Base-by-base conservation (phyloP, 2,888 invertebrate genomes). In the Isotomurus palustris region DNA sequence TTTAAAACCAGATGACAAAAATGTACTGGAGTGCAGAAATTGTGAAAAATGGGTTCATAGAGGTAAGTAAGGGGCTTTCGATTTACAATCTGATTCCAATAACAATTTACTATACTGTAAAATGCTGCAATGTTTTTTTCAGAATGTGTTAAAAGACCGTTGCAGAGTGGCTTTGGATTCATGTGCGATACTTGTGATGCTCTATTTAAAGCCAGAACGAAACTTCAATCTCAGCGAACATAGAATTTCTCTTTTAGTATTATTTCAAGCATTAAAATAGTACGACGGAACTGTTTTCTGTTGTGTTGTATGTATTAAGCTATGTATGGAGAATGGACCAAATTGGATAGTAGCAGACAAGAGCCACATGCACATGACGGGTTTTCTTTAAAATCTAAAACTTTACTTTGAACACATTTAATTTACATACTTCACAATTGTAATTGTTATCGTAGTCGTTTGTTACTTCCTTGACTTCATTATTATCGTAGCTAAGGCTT, bases 41-140 rank as follows among this genome's bases (percentile, higher is more conserved):
- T 79, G 78, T 73, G 78, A 78, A 73, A 78, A 77, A 73, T 78
- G 78, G 76, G 76, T 78, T 72, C 79, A 78, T 73, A 73, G 75
- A 77, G 78, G 78, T 79, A 77, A 60, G 32, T 25, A 3, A 6
- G 17, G 6, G 10, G 40, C 6, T 40, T 40, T 8, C 8, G 32
- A 14, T 32, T 10, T 32, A 10, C 14, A 10, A 32, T 32, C 32
- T 10, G 14, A 14, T 10, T 32, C 8, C 8, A 32, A 10, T 32
- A 14, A 32, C 8, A 32, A 14, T 10, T 32, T 8, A 14, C 8
- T 32, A 10, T 28, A 28, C 17, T 40, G 25, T 51, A 6, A 48
- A 28, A 8, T n/a, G 10, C 29, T 29, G 14, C 21, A 4, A 28
- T 44, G 14, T 5, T 28, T 22, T 49, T 53, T 60, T 38, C 38